Evolutionary conservation across 2,888 invertebrate species (phyloP), one percentile per base, ranked within the genome.

Genomic region (Nezara viridula): DNA sequence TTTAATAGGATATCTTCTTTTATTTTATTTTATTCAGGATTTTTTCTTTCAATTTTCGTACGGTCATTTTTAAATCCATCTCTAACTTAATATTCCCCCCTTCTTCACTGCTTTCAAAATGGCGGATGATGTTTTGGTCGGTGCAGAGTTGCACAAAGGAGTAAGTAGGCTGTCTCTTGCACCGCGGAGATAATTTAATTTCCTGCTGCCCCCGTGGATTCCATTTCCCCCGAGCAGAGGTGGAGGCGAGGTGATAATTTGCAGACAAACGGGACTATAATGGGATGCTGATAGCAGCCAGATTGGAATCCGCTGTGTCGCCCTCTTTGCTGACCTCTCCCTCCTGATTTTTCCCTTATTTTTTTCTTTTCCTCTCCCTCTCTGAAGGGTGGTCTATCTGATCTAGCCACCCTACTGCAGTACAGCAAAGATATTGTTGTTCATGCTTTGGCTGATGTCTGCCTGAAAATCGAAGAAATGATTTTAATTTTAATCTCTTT

Each of bases 111-210:
- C 1, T 16, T 52, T 52, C 14, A 86, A 50, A 32, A 37, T 16
- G n/a, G 10, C 10, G 14, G 21, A 0, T 32, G 32, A 50, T 32
- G 2, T 49, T 52, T 86, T 86, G 2, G 32, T 7, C 19, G 5
- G 19, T 19, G 66, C 66, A 73, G 66, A 40, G 10, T 10, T 86
- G 86, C 52, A 40, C 14, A 19, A 32, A 86, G n/a, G n/a, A 37
- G 12, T 10, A n/a, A 55, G 86, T n/a, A n/a, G n/a, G 37, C 86
- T 86, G 86, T 86, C 86, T 86, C 52, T 50, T n/a, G 47, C 50
- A 86, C 86, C 32, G 32, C 27, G 0, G 86, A 52, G 49, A 86
- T 86, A 86, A 86, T 86, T 86, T n/a, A 86, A 86, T 86, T 86
- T 86, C 86, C 86, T 86, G 52, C 47, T 32, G 37, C 40, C n/a